Base-by-base conservation (phyloP, 2,113 vertebrate genomes). In the Neotoma lepida region DNA sequence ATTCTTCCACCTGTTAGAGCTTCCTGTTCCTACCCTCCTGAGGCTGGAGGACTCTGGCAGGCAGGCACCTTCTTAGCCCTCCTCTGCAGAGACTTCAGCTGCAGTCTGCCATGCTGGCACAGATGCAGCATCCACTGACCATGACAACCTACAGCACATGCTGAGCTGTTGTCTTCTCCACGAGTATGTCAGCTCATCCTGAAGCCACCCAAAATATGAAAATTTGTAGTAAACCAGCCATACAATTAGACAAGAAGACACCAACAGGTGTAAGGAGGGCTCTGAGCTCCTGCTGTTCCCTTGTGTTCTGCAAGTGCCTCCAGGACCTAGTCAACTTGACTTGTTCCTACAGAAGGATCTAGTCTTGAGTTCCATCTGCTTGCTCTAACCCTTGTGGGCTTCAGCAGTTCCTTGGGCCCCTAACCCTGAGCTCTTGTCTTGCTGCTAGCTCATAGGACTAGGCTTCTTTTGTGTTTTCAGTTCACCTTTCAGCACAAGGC, bases 1-100 rank as follows among this genome's bases (percentile, higher is more conserved):
- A 28, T 71, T 73, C 68, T 91, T 56, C 49, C 54, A 95, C 93
- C 93, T 94, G 89, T 95, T 81, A 80, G 22, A 54, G n/a, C 87
- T 80, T 94, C 73, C 73, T 86, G 82, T 78, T 49, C 14, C 24
- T 14, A 33, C 17, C 10, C 64, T 49, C 35, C 77, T 24, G n/a
- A 77, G 30, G 70, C 41, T 49, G 61, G 17, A 56, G 80, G 33
- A 28, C 49, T 44, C 86, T 44, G 66, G 54, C 81, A 85, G 64
- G 44, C 26, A 0, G 26, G 46, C 1, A 12, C 17, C 70, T 54
- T 77, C 92, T 88, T 26, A 85, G 63, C 24, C n/a, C 58, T 74
- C 39, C 22, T 73, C 77, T 64, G 39, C 2, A 0, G 46, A 68
- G 49, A 46, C 41, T 6, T 15, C 44, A 13, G 46, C 56, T 70